Base-by-base conservation (phyloP, 2,113 vertebrate genomes). In the Neopipo cinnamomea region DNA sequence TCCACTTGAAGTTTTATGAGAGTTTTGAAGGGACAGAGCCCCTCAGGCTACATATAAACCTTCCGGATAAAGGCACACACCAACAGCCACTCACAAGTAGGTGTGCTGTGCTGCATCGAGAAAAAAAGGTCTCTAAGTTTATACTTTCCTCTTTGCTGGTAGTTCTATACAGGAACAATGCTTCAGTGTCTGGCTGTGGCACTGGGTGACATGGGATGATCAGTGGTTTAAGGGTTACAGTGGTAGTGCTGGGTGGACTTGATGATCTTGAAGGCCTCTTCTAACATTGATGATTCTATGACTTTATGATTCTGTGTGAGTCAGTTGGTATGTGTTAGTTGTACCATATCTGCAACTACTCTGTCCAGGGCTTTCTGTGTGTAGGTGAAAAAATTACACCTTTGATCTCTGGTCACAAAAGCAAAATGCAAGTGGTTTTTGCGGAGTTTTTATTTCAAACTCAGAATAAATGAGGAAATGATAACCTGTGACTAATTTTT, bases 401-500 rank as follows among this genome's bases (percentile, higher is more conserved):
- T 67, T 71, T 79, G 33, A 56, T 42, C 11, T 56, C 46, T 42
- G 18, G 16, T 49, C 30, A 81, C 22, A 41, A 14, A 35, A 44
- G 6, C 1, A 3, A 78, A 83, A 59, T 12, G 2, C 5, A 13
- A 23, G 8, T 53, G 2, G 0, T 5, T 52, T 85, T 35, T n/a
- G 10, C 52, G 15, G 3, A 6, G 8, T 18, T 9, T 59, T 73
- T 79, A 41, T 76, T 83, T 82, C 6, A 31, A 88, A 83, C 19
- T 49, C 44, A n/a, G 23, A 66, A 81, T 22, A 15, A 93, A 72
- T 56, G 15, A 84, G 39, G 22, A 85, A 83, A 75, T 23, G 0
- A 33, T 42, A 67, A 1, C 11, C 24, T 76, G 9, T 71, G 37
- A 63, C 6, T 50, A 73, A 37, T 19, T 82, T 78, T 61, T 78